Evolutionary conservation across 2,113 vertebrate species (phyloP).

Genomic region (Helogale parvula): DNA sequence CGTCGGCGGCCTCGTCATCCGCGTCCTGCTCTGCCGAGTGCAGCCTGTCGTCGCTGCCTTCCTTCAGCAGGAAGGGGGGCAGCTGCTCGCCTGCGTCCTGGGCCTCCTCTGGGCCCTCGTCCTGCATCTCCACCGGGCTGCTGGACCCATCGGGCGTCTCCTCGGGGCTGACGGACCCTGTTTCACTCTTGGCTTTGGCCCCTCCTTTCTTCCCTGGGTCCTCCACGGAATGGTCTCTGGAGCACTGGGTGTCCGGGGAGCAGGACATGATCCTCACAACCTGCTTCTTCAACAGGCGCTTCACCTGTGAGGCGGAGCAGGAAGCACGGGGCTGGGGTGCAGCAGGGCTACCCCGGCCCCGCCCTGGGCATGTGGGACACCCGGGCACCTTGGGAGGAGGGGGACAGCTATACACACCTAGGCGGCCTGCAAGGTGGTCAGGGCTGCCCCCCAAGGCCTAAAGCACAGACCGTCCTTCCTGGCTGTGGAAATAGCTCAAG

Average conservation of each 20-base stretch:
- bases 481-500: slow-evolving; percentile 41
- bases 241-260: slow-evolving; percentile 86
- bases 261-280: slow-evolving; percentile 92
- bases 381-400: background rate
- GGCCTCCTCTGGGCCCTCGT: slow-evolving; percentile 77
- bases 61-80: slow-evolving; percentile 85
- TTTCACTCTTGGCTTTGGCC: slow-evolving; percentile 72
- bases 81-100: slow-evolving; percentile 67
- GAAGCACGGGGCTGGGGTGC: background rate
- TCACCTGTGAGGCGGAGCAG: slow-evolving; percentile 84
- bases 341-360: background rate
- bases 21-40: slow-evolving; percentile 93
- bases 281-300: slow-evolving; percentile 95
- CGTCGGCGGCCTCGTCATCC: slow-evolving; percentile 94
- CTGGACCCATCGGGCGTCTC: slow-evolving; percentile 31
- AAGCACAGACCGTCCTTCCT: slow-evolving; percentile 44
- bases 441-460: slow-evolving; percentile 39
- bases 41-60: slow-evolving; percentile 82
- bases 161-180: slow-evolving; percentile 65
- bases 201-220: slow-evolving; percentile 82
- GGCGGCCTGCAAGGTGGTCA: slow-evolving; percentile 33
- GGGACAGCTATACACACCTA: background rate
- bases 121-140: slow-evolving; percentile 81
- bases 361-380: background rate
- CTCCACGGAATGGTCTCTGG: slow-evolving; percentile 77